phyloP scores from a whole-genome alignment of 2,797 vertebrate species.

The Scyliorhinus canicula region DNA sequence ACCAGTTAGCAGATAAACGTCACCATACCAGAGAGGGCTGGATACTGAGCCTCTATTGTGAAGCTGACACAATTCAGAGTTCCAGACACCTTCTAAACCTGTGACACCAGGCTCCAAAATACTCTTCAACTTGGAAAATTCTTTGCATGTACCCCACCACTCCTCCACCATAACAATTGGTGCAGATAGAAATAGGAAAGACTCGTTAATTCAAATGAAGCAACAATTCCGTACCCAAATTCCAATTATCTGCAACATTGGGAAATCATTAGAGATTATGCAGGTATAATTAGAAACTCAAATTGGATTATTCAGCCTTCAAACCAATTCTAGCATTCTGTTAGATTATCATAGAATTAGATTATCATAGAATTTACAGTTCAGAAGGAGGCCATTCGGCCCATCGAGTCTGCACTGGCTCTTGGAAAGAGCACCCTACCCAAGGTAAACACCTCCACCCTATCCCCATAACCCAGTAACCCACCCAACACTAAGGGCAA shows the following conservation, averaged over 20 bases:
- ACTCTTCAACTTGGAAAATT: not conserved
- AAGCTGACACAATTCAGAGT: not conserved
- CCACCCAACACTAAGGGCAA: no score
- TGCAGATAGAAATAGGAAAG: not conserved
- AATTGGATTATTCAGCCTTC: no score
- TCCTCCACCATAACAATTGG: not conserved
- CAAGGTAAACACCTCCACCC: no score
- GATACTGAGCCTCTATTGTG: not conserved
- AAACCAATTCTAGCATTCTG: not conserved
- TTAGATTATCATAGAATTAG: no score
- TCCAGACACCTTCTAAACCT: not conserved
- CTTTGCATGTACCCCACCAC: no score
- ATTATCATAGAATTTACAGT: no score
- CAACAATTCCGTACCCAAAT: not conserved
- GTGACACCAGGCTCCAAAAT: not conserved
- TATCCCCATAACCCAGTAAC: no score
- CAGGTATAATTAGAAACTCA: not conserved
- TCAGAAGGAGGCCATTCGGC: no score
- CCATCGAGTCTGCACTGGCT: no score
- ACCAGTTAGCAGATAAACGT: not conserved
- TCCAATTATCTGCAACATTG: not conserved
- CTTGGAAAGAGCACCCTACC: no score
- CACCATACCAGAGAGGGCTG: not conserved
- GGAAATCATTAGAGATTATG: not conserved
- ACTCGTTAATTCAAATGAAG: not conserved